Base-by-base conservation (phyloP, 2,888 invertebrate genomes). In the Cryptus armator region DNA sequence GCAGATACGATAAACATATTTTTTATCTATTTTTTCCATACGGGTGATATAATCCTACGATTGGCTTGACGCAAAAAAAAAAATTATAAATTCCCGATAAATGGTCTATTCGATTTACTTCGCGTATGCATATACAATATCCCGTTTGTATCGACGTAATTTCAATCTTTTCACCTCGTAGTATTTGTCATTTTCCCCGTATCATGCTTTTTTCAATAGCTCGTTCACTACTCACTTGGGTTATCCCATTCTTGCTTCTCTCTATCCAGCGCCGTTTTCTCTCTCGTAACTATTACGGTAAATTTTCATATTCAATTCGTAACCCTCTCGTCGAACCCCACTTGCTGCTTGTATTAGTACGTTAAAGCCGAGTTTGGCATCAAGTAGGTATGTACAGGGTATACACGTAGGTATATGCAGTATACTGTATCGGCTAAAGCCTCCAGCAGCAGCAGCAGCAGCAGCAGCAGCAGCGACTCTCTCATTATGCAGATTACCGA, bases 401-500 rank as follows among this genome's bases (percentile, higher is more conserved):
- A 5, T 19, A 44, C 16, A 44, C 14, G 48, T 56, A 56, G 12
- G 43, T 68, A 32, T 70, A n/a, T 14, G 29, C 29, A 48, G 44
- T 66, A 70, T 53, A 64, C 64, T 29, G 71, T 32, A 53, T 43
- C 16, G 59, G 37, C 10, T 12, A 51, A 72, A 64, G 71, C 24
- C 72, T 37, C 37, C 9, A 37, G 37, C 62, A 32, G 29, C 29
- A 64, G 37, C 62, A 32, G 37, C 62, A 32, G 29, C 29, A 64
- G 37, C 62, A 32, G 29, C 29, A 64, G 43, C 53, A 46, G 64
- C 71, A 51, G 37, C 48, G 79, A 72, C 51, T 53, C 72, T 86
- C 88, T 88, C 86, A 88, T 88, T 87, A 88, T 88, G 87, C 87
- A 88, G 88, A 88, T 88, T 86, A 86, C 86, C 76, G 86, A 48